Percentiles rank a stretch among this genome's conserved stretches.
Evolutionary conservation across 1,140 invertebrate genomes (phyloP).

Genomic region (Melipona quadrifasciata): DNA sequence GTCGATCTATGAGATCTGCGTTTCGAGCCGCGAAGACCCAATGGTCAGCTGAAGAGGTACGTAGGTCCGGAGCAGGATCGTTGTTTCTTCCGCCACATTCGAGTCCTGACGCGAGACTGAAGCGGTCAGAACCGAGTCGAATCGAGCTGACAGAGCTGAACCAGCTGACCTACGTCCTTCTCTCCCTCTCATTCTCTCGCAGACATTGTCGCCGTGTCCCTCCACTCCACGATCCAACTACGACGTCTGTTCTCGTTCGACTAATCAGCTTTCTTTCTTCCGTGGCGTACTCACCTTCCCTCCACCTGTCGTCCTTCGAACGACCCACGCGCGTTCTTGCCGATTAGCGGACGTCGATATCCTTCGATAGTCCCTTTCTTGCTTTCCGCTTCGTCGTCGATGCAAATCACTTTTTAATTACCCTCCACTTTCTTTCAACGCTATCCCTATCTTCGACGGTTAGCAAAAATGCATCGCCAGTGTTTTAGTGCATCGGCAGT

Average conservation of each 20-base stretch:
- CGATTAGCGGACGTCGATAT: not conserved
- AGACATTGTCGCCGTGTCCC: not conserved
- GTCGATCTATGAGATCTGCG: not conserved
- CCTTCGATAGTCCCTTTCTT: not conserved
- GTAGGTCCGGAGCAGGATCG: not conserved
- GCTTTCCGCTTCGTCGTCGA: not conserved
- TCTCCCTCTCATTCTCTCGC: conserved; percentile 41
- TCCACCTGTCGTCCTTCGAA: conserved; percentile 54
- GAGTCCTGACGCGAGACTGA: conserved; percentile 75
- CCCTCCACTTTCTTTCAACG: too few species aligned
- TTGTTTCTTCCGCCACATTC: conserved; percentile 67
- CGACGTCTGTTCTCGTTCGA: conserved; percentile 7
- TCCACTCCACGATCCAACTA: not conserved
- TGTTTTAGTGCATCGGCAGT: too few species aligned
- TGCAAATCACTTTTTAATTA: not conserved
- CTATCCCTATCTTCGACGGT: too few species aligned
- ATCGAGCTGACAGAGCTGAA: conserved; percentile 51
- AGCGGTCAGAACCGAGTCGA: conserved; percentile 43
- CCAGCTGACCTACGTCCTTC: conserved; percentile 19
- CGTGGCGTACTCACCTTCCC: conserved; percentile 9
- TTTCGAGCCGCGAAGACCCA: not conserved
- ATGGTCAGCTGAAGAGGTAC: not conserved
- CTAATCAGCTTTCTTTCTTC: conserved; percentile 40
- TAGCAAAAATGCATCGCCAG: too few species aligned
- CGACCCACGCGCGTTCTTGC: not conserved